Percentiles rank a stretch among this genome's conserved stretches.
Evolutionary conservation across 2,888 invertebrate species (phyloP).

Genomic region (Ectemnius continuus): DNA sequence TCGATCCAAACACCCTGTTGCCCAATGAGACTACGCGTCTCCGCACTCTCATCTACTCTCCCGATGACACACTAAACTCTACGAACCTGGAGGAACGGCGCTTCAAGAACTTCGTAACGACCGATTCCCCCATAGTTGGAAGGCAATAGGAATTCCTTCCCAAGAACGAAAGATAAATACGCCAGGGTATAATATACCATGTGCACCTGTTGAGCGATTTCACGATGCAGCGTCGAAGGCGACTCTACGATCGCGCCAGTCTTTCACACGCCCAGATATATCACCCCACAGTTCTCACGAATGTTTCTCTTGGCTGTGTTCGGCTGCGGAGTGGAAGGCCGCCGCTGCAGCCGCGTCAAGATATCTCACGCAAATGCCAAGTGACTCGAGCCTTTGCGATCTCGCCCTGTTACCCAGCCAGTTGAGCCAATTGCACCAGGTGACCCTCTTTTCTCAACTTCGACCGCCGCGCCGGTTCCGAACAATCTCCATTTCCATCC

Average conservation of each 20-base stretch:
- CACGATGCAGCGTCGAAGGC: slow-evolving; percentile 12
- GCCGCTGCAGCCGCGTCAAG: slow-evolving; percentile 11
- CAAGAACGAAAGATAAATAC: background rate
- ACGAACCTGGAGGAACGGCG: background rate
- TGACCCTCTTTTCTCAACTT: background rate
- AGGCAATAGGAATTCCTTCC: background rate
- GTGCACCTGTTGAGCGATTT: slow-evolving; percentile 14
- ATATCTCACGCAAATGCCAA: slow-evolving; percentile 40
- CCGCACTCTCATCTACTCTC: no score
- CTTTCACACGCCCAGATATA: slow-evolving; percentile 39
- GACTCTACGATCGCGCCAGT: slow-evolving; percentile 33
- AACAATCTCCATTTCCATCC: background rate
- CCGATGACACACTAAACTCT: background rate
- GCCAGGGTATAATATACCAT: background rate
- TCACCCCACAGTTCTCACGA: slow-evolving; percentile 42
- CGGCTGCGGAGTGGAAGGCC: slow-evolving; percentile 25
- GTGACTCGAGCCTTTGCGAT: background rate
- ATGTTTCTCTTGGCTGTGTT: slow-evolving; percentile 30
- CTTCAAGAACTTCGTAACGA: background rate
- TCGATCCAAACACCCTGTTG: no score
- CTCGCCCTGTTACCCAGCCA: background rate
- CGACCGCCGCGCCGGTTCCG: background rate
- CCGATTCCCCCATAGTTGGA: background rate
- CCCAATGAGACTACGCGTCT: no score
- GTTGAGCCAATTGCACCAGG: slow-evolving; percentile 20